These are phyloP conservation scores for Eueides isabella DNA, from an alignment of 1,140 invertebrate genomes.

Conservation along the genomic window DNA sequence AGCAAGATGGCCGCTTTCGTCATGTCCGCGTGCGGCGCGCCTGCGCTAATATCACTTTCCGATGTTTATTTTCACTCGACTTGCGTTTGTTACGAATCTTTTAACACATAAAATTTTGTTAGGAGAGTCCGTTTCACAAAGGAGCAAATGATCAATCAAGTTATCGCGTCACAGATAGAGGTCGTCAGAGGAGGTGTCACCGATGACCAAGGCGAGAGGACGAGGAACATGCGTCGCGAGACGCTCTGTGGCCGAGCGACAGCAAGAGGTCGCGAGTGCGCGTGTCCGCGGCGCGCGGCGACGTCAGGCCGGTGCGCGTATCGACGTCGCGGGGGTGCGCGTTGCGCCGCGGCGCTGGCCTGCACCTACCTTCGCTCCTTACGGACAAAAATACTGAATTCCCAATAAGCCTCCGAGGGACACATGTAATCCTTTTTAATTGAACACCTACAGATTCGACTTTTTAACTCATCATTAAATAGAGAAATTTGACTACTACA, in stretches of 20 bases:
- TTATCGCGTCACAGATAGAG: slow-evolving; percentile 48
- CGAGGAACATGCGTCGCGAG: slow-evolving; percentile 55
- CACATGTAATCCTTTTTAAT: slow-evolving; percentile 27
- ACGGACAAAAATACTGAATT: slow-evolving; percentile 61
- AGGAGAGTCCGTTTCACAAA: slow-evolving; percentile 40
- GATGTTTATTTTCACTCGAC: slow-evolving; percentile 77
- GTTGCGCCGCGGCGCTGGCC: slow-evolving; percentile 44
- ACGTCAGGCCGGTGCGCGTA: slow-evolving; percentile 76
- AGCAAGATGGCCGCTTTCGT: slow-evolving; percentile 77
- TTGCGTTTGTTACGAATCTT: slow-evolving; percentile 40
- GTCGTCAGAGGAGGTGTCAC: slow-evolving; percentile 43
- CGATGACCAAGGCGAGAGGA: no score
- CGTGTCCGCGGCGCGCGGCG: slow-evolving; percentile 58
- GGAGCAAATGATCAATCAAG: slow-evolving; percentile 44
- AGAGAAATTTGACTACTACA: not conserved
- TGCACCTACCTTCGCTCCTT: slow-evolving; percentile 62
- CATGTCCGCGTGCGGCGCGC: slow-evolving; percentile 73
- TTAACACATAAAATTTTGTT: slow-evolving; percentile 45
- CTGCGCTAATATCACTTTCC: slow-evolving; percentile 70
- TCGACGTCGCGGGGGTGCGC: slow-evolving; percentile 59
- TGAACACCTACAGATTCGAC: slow-evolving; percentile 1
- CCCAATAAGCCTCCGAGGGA: slow-evolving; percentile 24
- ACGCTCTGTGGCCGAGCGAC: slow-evolving; percentile 56
- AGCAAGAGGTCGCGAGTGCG: slow-evolving; percentile 54
- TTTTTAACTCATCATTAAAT: not conserved